Evolutionary conservation across 1,140 invertebrate genomes (phyloP).

Genomic region (Cepaea nemoralis): DNA sequence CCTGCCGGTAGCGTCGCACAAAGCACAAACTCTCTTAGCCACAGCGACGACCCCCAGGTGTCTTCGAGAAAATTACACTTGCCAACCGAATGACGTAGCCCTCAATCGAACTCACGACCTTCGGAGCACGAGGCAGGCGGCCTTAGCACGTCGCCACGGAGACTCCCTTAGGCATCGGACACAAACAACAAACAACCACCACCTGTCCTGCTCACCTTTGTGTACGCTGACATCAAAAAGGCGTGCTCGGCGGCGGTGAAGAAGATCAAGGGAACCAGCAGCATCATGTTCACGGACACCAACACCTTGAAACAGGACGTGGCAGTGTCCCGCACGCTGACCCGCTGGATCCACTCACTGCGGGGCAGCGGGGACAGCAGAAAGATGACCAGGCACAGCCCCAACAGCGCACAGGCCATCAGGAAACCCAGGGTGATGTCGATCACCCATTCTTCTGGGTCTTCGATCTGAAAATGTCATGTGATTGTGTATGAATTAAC

Average conservation of each 20-base stretch:
- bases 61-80: no score
- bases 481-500: no score
- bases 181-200: no score
- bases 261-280: constrained; percentile 55
- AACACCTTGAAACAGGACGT: constrained; percentile 50
- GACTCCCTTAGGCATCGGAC: no score
- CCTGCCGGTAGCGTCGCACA: no score
- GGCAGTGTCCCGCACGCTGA: constrained; percentile 31
- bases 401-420: constrained; percentile 43
- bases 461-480: constrained; percentile 40
- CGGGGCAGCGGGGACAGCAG: constrained; percentile 48
- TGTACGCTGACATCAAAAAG: constrained; percentile 52
- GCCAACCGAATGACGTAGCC: no score
- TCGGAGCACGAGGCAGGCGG: no score
- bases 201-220: constrained; percentile 48
- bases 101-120: no score
- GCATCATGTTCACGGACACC: constrained; percentile 45
- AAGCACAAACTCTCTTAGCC: no score
- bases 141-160: no score
- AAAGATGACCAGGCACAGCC: constrained; percentile 46
- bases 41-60: no score
- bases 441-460: constrained; percentile 43
- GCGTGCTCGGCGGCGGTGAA: constrained; percentile 51
- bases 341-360: constrained; percentile 42
- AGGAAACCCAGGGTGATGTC: constrained; percentile 49